Conservation (phyloP, 2,888 invertebrate genomes). For the Apomyelois bistriatella region DNA sequence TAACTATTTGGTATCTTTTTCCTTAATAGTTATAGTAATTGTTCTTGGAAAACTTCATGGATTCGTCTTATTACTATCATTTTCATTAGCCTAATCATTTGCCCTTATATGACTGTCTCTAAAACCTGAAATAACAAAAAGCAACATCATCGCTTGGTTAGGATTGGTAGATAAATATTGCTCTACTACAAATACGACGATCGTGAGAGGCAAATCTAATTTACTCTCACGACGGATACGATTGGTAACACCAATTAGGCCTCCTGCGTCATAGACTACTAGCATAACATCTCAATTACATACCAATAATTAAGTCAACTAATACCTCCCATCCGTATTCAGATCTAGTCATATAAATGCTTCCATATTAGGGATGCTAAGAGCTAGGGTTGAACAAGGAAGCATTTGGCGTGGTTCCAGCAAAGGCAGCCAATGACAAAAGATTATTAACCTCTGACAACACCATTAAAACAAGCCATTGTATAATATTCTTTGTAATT, state of each 20-base stretch:
- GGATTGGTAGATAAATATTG: too few relatives aligned
- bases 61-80: too few relatives aligned
- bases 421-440: constrained; percentile 42
- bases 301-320: neutral
- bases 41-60: too few relatives aligned
- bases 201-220: too few relatives aligned
- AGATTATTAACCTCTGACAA: constrained; percentile 52
- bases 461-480: constrained; percentile 25
- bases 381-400: constrained; percentile 16
- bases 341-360: neutral
- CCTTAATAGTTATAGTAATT: too few relatives aligned
- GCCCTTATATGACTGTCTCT: too few relatives aligned
- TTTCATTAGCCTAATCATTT: too few relatives aligned
- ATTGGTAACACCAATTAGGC: neutral
- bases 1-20: too few relatives aligned
- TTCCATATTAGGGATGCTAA: neutral
- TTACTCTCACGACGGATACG: too few relatives aligned
- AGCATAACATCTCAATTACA: neutral
- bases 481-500: constrained; percentile 10
- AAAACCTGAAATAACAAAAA: too few relatives aligned
- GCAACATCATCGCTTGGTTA: too few relatives aligned
- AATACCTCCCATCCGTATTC: neutral
- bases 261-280: neutral
- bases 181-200: too few relatives aligned
- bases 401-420: constrained; percentile 29